Conservation (phyloP, 2,888 invertebrate species). For the Nipponacmea schrenckii region DNA sequence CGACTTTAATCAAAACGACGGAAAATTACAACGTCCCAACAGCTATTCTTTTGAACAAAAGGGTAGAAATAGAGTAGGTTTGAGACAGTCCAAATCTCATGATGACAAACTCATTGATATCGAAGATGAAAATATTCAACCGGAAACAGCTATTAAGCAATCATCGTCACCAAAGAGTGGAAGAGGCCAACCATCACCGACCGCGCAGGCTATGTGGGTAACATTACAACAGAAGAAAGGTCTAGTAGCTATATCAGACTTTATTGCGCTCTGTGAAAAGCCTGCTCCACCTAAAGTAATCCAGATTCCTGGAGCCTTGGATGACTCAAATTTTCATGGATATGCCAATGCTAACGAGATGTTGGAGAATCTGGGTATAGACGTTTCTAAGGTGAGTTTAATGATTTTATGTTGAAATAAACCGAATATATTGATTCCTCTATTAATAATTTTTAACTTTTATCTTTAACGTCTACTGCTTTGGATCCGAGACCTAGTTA, state of each 20-base stretch:
- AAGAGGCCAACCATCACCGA: slow-evolving; percentile 25
- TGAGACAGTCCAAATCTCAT: slow-evolving; percentile 33
- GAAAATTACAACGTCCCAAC: slow-evolving; percentile 26
- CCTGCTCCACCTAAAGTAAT: slow-evolving; percentile 47
- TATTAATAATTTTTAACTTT: too few species aligned
- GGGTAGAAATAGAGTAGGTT: slow-evolving; percentile 17
- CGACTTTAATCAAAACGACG: slow-evolving; percentile 33
- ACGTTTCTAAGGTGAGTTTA: slow-evolving; percentile 57
- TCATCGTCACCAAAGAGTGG: slow-evolving; percentile 18
- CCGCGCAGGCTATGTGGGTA: slow-evolving; percentile 54
- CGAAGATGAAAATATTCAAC: slow-evolving; percentile 28
- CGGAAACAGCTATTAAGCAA: slow-evolving; percentile 18
- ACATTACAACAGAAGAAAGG: slow-evolving; percentile 54
- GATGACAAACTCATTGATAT: slow-evolving; percentile 38
- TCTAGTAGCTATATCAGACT: slow-evolving; percentile 59
- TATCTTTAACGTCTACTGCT: too few species aligned
- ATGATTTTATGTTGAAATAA: too few species aligned
- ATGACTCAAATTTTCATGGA: slow-evolving; percentile 77
- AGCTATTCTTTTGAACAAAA: slow-evolving; percentile 38
- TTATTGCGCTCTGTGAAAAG: slow-evolving; percentile 58
- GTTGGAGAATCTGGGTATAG: slow-evolving; percentile 72
- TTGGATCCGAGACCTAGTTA: background rate
- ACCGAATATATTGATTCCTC: too few species aligned
- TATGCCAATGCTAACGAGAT: slow-evolving; percentile 91
- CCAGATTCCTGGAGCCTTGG: slow-evolving; percentile 51